phyloP scores from a whole-genome alignment of 35 echinoderm and acorn worm species.

The Holothuria glaberrima region DNA sequence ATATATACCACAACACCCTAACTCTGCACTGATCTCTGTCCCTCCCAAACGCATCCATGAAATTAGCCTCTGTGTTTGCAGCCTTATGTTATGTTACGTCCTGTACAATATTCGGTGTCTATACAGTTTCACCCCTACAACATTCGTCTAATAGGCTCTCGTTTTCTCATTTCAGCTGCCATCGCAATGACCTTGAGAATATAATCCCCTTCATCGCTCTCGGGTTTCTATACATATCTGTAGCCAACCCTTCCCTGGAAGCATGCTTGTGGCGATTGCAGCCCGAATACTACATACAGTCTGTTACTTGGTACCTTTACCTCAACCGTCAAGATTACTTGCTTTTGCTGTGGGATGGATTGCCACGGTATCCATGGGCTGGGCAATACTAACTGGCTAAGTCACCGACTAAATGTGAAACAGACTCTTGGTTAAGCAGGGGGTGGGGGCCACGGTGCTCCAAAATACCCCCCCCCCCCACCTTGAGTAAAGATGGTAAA shows the following conservation, averaged over 20 bases:
- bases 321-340: constrained; percentile 13
- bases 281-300: constrained; percentile 39
- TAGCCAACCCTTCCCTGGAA: not conserved
- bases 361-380: constrained; percentile 15
- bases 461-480: no score
- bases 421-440: no score
- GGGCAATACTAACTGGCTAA: not conserved
- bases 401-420: no score
- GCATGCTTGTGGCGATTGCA: not conserved
- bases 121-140: no score
- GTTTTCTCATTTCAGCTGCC: constrained; percentile 36
- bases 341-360: constrained; percentile 26
- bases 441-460: no score
- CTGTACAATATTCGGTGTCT: no score
- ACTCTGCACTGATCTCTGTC: no score
- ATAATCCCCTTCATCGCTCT: constrained; percentile 35
- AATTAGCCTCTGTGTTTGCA: not conserved
- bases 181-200: constrained; percentile 53
- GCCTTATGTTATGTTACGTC: no score
- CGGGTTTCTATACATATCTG: constrained; percentile 14
- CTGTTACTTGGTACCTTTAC: constrained; percentile 13
- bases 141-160: not conserved
- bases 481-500: no score
- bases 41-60: not conserved
- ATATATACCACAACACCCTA: no score